These are phyloP conservation scores for Stomatorhinus walkeri DNA, from an alignment of 2,797 vertebrate genomes.

Conservation along the genomic window DNA sequence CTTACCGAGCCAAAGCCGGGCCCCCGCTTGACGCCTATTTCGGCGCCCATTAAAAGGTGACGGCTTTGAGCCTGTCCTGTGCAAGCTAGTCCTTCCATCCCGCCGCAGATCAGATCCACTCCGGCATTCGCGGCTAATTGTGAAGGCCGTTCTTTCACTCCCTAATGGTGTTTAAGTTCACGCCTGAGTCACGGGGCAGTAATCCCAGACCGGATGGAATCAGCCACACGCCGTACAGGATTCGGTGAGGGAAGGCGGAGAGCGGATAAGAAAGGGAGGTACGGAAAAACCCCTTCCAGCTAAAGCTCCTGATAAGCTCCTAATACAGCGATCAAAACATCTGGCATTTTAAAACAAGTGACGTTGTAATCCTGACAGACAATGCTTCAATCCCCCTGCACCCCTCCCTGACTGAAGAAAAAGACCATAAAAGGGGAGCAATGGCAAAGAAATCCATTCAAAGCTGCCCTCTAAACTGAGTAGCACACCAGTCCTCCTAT, in stretches of 20 bases:
- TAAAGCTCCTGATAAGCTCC: slow-evolving; percentile 66
- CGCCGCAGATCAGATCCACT: slow-evolving; percentile 34
- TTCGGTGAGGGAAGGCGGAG: slow-evolving; percentile 49
- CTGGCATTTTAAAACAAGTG: slow-evolving; percentile 75
- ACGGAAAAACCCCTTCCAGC: slow-evolving; percentile 48
- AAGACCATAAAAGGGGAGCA: slow-evolving; percentile 51
- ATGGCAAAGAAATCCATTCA: slow-evolving; percentile 54
- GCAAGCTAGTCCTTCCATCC: slow-evolving; percentile 39
- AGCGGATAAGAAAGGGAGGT: slow-evolving; percentile 17
- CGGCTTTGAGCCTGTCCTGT: slow-evolving; percentile 28
- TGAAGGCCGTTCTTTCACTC: slow-evolving; percentile 43
- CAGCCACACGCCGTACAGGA: slow-evolving; percentile 53
- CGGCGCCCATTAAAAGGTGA: slow-evolving; percentile 22
- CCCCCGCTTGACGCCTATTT: slow-evolving; percentile 22
- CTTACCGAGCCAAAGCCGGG: slow-evolving; percentile 24
- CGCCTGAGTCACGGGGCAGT: slow-evolving; percentile 47
- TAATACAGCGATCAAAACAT: slow-evolving; percentile 67
- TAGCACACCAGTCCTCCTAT: slow-evolving; percentile 58
- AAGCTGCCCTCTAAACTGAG: slow-evolving; percentile 66
- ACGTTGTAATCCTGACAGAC: slow-evolving; percentile 64
- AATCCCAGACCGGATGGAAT: slow-evolving; percentile 61
- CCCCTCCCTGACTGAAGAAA: slow-evolving; percentile 35
- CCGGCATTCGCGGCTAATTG: slow-evolving; percentile 50
- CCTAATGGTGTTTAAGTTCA: slow-evolving; percentile 44
- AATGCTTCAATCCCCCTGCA: slow-evolving; percentile 31